Evolutionary conservation across 2,888 invertebrate species (phyloP).

Genomic region (Drosophila meridiana): DNA sequence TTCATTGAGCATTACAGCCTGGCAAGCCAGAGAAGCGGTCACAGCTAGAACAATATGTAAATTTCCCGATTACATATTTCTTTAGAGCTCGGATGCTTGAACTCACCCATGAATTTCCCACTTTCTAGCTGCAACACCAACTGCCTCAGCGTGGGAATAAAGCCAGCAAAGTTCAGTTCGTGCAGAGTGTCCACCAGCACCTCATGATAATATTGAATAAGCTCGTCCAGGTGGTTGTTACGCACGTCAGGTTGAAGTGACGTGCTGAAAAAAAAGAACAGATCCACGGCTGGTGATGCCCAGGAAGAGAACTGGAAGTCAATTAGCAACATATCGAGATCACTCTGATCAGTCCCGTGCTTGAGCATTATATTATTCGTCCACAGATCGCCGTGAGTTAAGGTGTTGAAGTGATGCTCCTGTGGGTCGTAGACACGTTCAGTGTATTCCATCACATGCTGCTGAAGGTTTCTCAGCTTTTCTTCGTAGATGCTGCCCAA

Average conservation of each 20-base stretch:
- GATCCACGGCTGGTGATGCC: slow-evolving; percentile 82
- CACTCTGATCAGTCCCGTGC: not conserved
- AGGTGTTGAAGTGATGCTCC: not conserved
- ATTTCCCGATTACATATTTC: too few relatives aligned
- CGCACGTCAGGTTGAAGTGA: slow-evolving; percentile 74
- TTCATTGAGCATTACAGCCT: slow-evolving; percentile 73
- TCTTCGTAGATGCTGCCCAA: slow-evolving; percentile 72
- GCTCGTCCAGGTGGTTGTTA: slow-evolving; percentile 69
- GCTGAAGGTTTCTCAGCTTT: slow-evolving; percentile 46
- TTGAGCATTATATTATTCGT: slow-evolving; percentile 77
- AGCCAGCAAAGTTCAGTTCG: slow-evolving; percentile 65
- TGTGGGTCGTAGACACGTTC: slow-evolving; percentile 66
- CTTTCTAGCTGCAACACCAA: slow-evolving; percentile 75
- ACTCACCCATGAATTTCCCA: slow-evolving; percentile 77
- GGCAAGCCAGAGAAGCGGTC: slow-evolving; percentile 45
- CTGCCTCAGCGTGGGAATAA: slow-evolving; percentile 78
- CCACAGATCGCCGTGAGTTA: slow-evolving; percentile 84
- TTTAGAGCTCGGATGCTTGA: too few relatives aligned
- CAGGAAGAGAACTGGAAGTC: slow-evolving; percentile 83
- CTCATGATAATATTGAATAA: slow-evolving; percentile 44
- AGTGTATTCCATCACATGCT: slow-evolving; percentile 75
- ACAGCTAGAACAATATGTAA: slow-evolving; percentile 56
- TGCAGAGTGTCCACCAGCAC: slow-evolving; percentile 30
- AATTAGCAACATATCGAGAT: slow-evolving; percentile 73
- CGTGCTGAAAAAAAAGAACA: slow-evolving; percentile 79